These are phyloP conservation scores for Trachelus iudaicus DNA, from an alignment of 2,888 invertebrate genomes.

Conservation along the genomic window DNA sequence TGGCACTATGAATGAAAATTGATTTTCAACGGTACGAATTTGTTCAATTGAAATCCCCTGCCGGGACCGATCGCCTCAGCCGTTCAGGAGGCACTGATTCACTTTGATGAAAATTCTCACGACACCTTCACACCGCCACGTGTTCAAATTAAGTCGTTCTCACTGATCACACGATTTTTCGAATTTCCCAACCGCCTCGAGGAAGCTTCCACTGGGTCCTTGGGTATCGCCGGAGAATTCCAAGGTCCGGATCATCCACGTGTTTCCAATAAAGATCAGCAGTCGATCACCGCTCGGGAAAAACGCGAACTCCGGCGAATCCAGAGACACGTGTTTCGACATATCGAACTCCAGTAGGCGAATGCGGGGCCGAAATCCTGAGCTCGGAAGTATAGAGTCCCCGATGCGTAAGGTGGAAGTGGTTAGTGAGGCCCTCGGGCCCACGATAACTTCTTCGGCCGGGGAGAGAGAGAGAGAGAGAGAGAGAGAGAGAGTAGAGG, in stretches of 20 bases:
- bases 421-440: constrained; percentile 19
- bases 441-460: constrained; percentile 1
- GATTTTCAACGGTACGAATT: neutral
- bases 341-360: constrained; percentile 12
- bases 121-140: neutral
- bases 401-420: constrained; percentile 17
- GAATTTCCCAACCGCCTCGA: neutral
- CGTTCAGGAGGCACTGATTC: neutral
- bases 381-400: constrained; percentile 16
- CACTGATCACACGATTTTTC: neutral
- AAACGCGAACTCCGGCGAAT: neutral
- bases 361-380: constrained; percentile 16
- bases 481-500: constrained; percentile 20
- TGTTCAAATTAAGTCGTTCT: neutral
- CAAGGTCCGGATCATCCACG: neutral
- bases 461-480: constrained; percentile 20
- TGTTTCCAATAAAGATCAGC: neutral
- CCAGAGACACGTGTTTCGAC: constrained; percentile 5
- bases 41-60: neutral
- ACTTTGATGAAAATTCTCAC: neutral
- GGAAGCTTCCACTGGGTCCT: neutral
- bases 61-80: neutral
- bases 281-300: neutral
- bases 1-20: neutral
- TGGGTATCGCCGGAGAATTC: neutral